A percentile compares a stretch with the other conserved stretches of the same genome.
Conservation (phyloP, 1,140 invertebrate genomes). For the Drosophila parvula region DNA sequence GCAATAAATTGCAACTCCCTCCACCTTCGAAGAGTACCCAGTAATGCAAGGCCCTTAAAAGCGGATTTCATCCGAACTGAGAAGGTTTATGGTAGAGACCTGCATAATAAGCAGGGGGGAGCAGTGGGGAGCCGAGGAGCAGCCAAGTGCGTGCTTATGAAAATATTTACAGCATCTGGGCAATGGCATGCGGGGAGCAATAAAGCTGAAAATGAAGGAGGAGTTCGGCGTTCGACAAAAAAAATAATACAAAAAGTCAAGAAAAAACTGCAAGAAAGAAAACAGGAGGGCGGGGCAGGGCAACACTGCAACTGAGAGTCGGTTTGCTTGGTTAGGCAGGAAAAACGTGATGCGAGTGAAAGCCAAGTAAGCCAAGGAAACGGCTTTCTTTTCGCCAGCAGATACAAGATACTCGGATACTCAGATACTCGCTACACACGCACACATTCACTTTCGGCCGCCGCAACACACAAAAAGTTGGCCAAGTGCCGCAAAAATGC, state of each 20-base stretch:
- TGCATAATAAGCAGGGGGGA: slow-evolving; percentile 12
- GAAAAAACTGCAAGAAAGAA: slow-evolving; percentile 12
- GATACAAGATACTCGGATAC: slow-evolving; percentile 36
- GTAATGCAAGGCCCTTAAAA: slow-evolving; percentile 9
- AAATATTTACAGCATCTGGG: slow-evolving; percentile 72
- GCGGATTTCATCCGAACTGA: slow-evolving; percentile 10
- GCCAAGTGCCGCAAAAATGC: slow-evolving; percentile 68
- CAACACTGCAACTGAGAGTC: slow-evolving; percentile 3
- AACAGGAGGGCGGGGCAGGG: not conserved
- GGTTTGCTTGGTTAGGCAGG: slow-evolving; percentile 42
- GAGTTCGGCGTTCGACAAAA: slow-evolving; percentile 17
- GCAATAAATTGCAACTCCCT: slow-evolving; percentile 22
- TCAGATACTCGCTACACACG: slow-evolving; percentile 31
- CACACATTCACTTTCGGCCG: slow-evolving; percentile 38
- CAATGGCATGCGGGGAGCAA: slow-evolving; percentile 60
- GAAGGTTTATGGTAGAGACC: slow-evolving; percentile 18
- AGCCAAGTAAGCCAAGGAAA: slow-evolving; percentile 54
- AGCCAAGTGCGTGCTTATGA: slow-evolving; percentile 52
- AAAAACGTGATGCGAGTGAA: slow-evolving; percentile 54
- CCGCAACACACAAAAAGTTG: slow-evolving; percentile 51
- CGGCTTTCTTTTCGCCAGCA: slow-evolving; percentile 52
- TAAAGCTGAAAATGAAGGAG: slow-evolving; percentile 56
- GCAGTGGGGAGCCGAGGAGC: not conserved
- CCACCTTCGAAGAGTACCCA: slow-evolving; percentile 5
- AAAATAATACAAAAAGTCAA: slow-evolving; percentile 7